Evolutionary conservation across 1,140 invertebrate species (phyloP).

Genomic region (Melipona quadrifasciata): DNA sequence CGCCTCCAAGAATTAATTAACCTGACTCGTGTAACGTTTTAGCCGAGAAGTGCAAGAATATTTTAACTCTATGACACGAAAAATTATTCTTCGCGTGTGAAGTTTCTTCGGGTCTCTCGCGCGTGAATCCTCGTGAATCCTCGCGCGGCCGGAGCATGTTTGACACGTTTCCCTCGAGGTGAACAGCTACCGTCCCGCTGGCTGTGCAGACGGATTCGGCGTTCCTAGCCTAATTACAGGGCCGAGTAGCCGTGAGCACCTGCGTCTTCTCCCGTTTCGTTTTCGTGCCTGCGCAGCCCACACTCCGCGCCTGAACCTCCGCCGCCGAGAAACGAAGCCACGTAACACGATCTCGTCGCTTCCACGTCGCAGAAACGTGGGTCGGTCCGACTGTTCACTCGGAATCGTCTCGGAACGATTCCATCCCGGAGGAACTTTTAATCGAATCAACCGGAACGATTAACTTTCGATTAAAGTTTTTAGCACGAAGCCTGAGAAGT

Average conservation of each 20-base stretch:
- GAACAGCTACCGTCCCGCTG: slow-evolving; percentile 64
- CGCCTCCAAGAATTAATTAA: no score
- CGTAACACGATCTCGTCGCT: slow-evolving; percentile 45
- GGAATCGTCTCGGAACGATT: not conserved
- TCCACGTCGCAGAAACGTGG: not conserved
- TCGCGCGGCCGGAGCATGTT: slow-evolving; percentile 46
- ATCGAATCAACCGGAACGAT: not conserved
- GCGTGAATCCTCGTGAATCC: slow-evolving; percentile 15
- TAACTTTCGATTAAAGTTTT: not conserved
- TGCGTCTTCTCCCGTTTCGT: slow-evolving; percentile 63
- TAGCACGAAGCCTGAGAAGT: no score
- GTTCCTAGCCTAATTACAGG: slow-evolving; percentile 73
- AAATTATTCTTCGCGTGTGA: no score
- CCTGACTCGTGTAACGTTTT: no score
- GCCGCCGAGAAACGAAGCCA: slow-evolving; percentile 43
- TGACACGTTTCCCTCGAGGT: slow-evolving; percentile 62
- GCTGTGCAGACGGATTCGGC: slow-evolving; percentile 63
- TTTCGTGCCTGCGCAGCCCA: slow-evolving; percentile 63
- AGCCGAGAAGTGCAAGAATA: no score
- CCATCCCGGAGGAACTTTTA: not conserved
- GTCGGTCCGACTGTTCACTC: not conserved
- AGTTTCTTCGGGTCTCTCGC: not conserved
- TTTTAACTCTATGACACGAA: no score
- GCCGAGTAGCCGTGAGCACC: slow-evolving; percentile 58
- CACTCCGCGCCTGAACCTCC: slow-evolving; percentile 38